phyloP scores from a whole-genome alignment of 2,113 vertebrate species.

The Megaptera novaeangliae region DNA sequence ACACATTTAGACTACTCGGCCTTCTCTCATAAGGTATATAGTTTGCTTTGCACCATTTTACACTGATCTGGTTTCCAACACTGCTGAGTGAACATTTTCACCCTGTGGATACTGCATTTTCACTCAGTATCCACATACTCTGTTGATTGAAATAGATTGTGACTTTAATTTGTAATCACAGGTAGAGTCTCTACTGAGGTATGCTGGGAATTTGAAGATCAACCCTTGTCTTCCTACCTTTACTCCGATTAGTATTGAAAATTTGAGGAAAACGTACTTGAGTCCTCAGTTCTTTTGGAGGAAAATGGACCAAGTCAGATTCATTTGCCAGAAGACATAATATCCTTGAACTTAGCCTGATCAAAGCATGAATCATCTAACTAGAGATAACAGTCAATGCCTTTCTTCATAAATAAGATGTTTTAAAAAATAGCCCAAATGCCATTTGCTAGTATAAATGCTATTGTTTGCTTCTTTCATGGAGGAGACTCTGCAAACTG shows the following conservation, averaged over 20 bases:
- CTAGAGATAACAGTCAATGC: neutral
- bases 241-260: neutral
- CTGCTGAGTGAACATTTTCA: neutral
- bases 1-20: neutral
- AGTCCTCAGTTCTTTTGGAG: neutral
- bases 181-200: neutral
- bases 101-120: neutral
- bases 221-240: neutral
- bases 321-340: neutral
- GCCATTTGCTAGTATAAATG: neutral
- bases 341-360: neutral
- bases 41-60: neutral
- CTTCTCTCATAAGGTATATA: neutral
- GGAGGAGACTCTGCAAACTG: constrained; percentile 4
- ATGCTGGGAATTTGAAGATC: neutral
- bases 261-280: neutral
- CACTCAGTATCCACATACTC: neutral
- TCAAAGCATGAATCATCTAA: neutral
- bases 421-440: neutral
- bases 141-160: neutral
- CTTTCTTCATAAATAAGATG: neutral
- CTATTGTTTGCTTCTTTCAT: neutral
- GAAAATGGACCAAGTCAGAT: neutral
- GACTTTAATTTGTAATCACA: neutral
- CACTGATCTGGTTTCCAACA: neutral